Evolutionary conservation across 2,113 vertebrate species (phyloP), one percentile per base, ranked within the genome.

Genomic region (Promerops cafer): DNA sequence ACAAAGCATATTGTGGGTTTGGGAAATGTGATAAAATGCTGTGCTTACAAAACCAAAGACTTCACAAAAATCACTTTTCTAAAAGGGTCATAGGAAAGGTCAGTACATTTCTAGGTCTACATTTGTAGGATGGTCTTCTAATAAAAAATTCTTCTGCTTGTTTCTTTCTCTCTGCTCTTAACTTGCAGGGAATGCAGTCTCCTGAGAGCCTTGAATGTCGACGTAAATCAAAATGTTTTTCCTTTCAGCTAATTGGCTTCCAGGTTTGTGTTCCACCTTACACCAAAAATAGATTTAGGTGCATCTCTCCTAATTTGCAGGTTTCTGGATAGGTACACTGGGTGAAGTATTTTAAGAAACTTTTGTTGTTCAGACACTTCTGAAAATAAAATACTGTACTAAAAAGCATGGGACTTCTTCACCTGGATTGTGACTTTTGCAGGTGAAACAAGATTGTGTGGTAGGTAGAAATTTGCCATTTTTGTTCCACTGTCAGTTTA

Each of bases 101-200:
- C 90, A 96, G 63, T 95, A 94, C 92, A 60, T 95, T 95, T 96
- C 81, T 87, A 88, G 91, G 93, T 90, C 78, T 94, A 17, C 45
- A 35, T 76, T 87, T 93, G 49, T 71, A 66, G 59, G 30, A 83
- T 89, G 33, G 17, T 61, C 59, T 77, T 83, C 40, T 74, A 69
- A 80, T 52, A 91, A 77, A 83, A 66, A 78, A 47, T 80, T 83
- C 69, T 89, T 91, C 45, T 80, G 39, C 75, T 93, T 88, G 19
- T 80, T 3, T 86, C 45, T 37, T 83, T 91, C 45, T 40, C 14
- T 63, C 63, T 74, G 63, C 75, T 83, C 61, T 87, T 83, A 52
- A 50, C 74, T 93, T 94, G 60, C 44, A 90, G 50, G 24, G 47
- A 39, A 37, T 74, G 30, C 16, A 23, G 91, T 93, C 94, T 95